These are phyloP conservation scores for Brachyhypopomus occidentalis DNA, from an alignment of 2,113 vertebrate species.

Conservation along the genomic window DNA sequence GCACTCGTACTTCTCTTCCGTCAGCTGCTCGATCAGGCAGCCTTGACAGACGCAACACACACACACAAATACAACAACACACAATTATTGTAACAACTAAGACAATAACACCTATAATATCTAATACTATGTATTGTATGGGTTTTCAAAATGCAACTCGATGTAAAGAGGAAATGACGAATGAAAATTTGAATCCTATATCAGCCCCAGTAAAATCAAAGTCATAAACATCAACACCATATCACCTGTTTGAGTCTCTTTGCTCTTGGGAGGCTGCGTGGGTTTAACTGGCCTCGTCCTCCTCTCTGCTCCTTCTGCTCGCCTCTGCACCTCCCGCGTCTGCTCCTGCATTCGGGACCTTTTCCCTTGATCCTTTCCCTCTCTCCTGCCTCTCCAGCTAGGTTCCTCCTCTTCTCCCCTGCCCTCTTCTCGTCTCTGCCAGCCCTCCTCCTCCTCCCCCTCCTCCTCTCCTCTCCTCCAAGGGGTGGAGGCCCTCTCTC, in stretches of 20 bases:
- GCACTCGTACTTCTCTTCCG: constrained; percentile 95
- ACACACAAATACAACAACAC: neutral
- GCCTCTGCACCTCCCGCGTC: constrained; percentile 66
- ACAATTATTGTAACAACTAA: neutral
- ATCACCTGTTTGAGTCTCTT: constrained; percentile 95
- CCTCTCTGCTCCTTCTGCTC: constrained; percentile 69
- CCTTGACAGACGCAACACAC: constrained; percentile 67
- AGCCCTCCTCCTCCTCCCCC: constrained; percentile 52
- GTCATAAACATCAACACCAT: neutral
- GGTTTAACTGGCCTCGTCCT: constrained; percentile 78
- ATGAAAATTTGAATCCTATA: too few species aligned
- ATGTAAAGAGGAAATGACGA: too few species aligned
- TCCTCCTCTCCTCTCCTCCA: constrained; percentile 38
- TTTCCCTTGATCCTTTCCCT: constrained; percentile 66
- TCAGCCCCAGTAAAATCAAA: too few species aligned
- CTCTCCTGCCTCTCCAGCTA: constrained; percentile 50
- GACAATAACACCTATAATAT: neutral
- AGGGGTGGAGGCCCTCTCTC: constrained; percentile 47
- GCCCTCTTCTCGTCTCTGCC: constrained; percentile 43
- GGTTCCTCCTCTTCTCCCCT: constrained; percentile 60
- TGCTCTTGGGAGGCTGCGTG: constrained; percentile 84
- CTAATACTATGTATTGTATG: neutral
- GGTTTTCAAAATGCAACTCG: neutral
- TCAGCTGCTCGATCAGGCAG: constrained; percentile 93
- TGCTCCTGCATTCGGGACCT: constrained; percentile 67